phyloP scores from a whole-genome alignment of 2,113 vertebrate genomes.

The Sigmodon hispidus region DNA sequence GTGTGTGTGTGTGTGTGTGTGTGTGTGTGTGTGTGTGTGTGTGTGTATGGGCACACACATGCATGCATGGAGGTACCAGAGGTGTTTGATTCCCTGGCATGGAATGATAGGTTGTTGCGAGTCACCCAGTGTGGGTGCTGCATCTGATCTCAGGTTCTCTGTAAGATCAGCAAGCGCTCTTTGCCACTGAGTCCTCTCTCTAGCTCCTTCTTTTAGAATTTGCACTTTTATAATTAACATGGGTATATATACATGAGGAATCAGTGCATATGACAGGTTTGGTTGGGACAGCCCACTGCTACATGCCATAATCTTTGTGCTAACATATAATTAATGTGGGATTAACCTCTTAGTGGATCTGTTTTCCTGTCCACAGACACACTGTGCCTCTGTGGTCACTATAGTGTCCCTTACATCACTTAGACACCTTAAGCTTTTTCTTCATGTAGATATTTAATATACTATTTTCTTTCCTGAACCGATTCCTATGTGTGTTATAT shows the following conservation, averaged over 20 bases:
- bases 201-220: background rate
- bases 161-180: background rate
- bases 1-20: background rate
- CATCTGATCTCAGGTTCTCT: background rate
- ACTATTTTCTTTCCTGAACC: background rate
- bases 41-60: background rate
- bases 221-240: background rate
- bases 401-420: background rate
- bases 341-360: background rate
- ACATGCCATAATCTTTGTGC: background rate
- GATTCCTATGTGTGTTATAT: background rate
- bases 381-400: rapidly evolving
- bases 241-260: background rate
- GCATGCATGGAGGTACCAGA: background rate
- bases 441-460: background rate
- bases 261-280: background rate
- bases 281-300: background rate
- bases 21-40: background rate
- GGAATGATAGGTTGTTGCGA: background rate
- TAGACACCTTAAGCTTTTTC: conserved; percentile 1
- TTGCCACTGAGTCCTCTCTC: background rate
- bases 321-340: background rate
- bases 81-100: background rate
- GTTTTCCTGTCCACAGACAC: background rate
- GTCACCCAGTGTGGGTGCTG: background rate